Conservation (phyloP, 2,113 vertebrate species). For the Tyto alba region DNA sequence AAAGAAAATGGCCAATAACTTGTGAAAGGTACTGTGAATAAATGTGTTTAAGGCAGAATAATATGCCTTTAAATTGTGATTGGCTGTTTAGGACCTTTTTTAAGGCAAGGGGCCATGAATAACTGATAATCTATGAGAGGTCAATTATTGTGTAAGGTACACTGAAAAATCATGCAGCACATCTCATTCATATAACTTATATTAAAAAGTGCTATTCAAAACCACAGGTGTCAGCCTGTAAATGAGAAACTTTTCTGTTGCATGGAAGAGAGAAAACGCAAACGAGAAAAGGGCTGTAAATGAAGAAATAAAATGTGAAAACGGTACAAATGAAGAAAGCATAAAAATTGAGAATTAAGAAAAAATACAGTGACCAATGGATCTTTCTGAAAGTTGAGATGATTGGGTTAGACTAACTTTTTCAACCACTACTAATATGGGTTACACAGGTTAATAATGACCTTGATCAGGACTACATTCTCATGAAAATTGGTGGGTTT, state of each 20-base stretch:
- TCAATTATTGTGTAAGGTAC: slow-evolving; percentile 23
- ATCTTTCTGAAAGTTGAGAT: neutral
- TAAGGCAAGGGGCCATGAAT: slow-evolving; percentile 9
- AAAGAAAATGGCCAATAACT: slow-evolving; percentile 60
- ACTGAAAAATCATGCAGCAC: slow-evolving; percentile 3
- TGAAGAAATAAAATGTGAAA: slow-evolving; percentile 6
- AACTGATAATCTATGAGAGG: slow-evolving; percentile 32
- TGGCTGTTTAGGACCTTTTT: slow-evolving; percentile 22
- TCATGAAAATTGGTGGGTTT: neutral
- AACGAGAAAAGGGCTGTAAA: neutral
- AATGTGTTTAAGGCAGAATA: slow-evolving; percentile 34
- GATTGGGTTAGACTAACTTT: neutral
- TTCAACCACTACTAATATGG: neutral
- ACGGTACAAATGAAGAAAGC: neutral
- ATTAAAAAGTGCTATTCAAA: slow-evolving; percentile 27
- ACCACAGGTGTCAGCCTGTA: neutral
- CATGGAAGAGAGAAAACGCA: neutral
- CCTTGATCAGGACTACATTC: neutral
- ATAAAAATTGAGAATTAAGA: neutral
- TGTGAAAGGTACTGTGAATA: slow-evolving; percentile 40
- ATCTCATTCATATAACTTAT: slow-evolving; percentile 20
- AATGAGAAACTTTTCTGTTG: neutral
- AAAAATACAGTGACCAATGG: neutral
- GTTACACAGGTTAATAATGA: neutral
- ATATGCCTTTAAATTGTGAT: slow-evolving; percentile 45